Conservation (phyloP, 2,113 vertebrate genomes). For the Silurus glanis region DNA sequence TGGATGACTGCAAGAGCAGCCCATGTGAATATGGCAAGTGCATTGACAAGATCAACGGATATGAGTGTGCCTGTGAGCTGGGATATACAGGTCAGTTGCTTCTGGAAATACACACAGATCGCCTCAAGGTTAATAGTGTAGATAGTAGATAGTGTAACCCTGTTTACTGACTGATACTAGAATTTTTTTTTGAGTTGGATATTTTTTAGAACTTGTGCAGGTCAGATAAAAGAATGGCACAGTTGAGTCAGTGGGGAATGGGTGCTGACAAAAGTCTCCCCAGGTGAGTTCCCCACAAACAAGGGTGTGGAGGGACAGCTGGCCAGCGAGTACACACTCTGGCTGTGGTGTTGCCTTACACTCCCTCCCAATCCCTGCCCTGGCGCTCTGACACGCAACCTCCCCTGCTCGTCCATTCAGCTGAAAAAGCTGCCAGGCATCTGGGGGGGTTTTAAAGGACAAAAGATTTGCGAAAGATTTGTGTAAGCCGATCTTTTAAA, state of each 20-base stretch:
- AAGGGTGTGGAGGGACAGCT: constrained; percentile 65
- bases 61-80: constrained; percentile 86
- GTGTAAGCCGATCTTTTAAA: constrained; percentile 79
- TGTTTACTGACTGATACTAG: background rate
- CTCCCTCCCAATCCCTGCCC: constrained; percentile 66
- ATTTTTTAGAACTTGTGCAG: background rate
- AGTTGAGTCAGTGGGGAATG: background rate
- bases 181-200: background rate
- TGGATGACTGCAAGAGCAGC: constrained; percentile 89
- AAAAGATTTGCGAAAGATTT: constrained; percentile 74
- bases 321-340: constrained; percentile 65
- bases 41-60: constrained; percentile 90
- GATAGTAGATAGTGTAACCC: background rate
- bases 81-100: constrained; percentile 85
- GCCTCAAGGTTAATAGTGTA: background rate
- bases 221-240: constrained; percentile 1
- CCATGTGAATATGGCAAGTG: constrained; percentile 90
- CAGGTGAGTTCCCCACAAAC: constrained; percentile 57
- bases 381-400: constrained; percentile 65
- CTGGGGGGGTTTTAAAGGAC: constrained; percentile 64
- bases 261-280: constrained; percentile 63
- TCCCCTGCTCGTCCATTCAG: constrained; percentile 55
- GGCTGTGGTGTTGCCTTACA: constrained; percentile 69
- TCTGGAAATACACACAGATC: background rate
- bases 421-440: constrained; percentile 62